Percentiles rank a stretch among this genome's conserved stretches.
phyloP scores from a whole-genome alignment of 2,888 invertebrate genomes.

The Drepana falcataria region DNA sequence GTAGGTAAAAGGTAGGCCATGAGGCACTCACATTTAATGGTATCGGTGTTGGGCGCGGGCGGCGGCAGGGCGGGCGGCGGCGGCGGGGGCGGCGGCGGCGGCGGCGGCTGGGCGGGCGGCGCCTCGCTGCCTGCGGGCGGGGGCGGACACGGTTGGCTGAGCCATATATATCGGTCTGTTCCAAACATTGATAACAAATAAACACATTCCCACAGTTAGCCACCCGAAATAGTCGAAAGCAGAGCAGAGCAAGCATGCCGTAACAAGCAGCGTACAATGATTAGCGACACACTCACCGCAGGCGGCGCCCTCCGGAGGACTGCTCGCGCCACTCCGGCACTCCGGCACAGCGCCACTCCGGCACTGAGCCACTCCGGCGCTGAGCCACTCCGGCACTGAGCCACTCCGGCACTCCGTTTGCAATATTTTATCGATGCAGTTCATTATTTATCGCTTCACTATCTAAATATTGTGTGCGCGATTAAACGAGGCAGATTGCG shows the following conservation, averaged over 20 bases:
- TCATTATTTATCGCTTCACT: not conserved
- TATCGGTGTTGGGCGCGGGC: constrained; percentile 48
- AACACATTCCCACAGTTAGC: not conserved
- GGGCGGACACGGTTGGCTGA: too few species aligned
- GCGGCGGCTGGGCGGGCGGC: constrained; percentile 43
- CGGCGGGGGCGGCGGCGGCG: constrained; percentile 51
- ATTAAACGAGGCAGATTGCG: constrained; percentile 3
- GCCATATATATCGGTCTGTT: too few species aligned
- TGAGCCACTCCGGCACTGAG: too few species aligned
- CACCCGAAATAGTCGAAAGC: not conserved
- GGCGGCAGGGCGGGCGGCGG: constrained; percentile 32
- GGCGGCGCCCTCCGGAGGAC: constrained; percentile 6
- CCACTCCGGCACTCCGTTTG: too few species aligned
- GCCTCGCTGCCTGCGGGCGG: too few species aligned
- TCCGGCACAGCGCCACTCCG: too few species aligned
- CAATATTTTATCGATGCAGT: not conserved
- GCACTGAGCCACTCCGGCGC: too few species aligned
- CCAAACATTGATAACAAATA: not conserved
- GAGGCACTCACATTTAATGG: constrained; percentile 58
- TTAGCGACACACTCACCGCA: constrained; percentile 22
- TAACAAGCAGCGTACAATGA: constrained; percentile 11
- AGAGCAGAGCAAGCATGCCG: constrained; percentile 2
- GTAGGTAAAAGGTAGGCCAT: not conserved
- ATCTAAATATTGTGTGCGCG: not conserved
- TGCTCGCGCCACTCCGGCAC: too few species aligned